Evolutionary conservation across 2,888 invertebrate genomes (phyloP).

Genomic region (Diarsia dahlii): DNA sequence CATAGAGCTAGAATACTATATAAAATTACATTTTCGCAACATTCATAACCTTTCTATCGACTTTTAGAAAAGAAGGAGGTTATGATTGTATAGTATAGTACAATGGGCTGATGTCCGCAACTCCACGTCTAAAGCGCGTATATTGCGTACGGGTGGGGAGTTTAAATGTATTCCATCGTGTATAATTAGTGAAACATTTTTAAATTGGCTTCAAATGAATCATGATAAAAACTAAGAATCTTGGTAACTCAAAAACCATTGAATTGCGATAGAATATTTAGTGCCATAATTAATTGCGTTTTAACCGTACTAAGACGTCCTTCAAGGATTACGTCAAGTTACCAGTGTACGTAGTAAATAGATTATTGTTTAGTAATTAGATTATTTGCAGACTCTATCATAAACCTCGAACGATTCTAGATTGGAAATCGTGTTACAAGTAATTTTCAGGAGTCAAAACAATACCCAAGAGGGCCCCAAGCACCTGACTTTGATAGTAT

Average conservation of each 20-base stretch:
- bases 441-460: conserved; percentile 18
- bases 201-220: no score
- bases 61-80: neutral
- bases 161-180: no score
- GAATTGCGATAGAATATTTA: no score
- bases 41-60: neutral
- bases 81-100: neutral
- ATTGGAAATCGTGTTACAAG: neutral
- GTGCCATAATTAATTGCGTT: no score
- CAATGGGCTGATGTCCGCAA: no score
- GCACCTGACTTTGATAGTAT: conserved; percentile 32
- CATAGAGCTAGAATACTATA: neutral
- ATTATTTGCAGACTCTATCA: neutral
- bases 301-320: no score
- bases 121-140: no score
- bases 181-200: no score
- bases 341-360: neutral
- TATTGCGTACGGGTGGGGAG: no score
- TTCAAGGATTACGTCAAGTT: no score
- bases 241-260: no score
- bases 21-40: neutral
- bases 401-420: neutral
- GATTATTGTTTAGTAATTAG: neutral
- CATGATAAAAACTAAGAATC: no score
- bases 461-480: conserved; percentile 14